Evolutionary conservation across 1,140 invertebrate species (phyloP), one percentile per base, ranked within the genome.

Genomic region (Akabosia matsudoensis): DNA sequence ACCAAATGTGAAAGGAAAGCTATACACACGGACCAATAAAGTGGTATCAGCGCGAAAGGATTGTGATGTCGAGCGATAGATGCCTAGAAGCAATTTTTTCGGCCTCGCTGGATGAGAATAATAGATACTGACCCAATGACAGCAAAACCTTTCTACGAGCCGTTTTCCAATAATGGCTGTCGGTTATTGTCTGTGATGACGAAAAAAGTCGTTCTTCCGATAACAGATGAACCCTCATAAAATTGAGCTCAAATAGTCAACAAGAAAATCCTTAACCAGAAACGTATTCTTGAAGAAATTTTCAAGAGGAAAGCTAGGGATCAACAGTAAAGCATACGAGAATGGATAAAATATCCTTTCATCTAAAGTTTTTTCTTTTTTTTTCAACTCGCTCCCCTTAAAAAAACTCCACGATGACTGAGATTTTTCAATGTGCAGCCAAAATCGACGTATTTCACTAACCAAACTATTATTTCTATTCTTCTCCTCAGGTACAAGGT

Each of bases 71-170:
- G 13, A 61, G 54, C 24, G 54, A 61, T 24, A 67, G 61, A 67
- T n/a, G 28, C 26, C 61, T 67, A 30, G 24, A 30, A 67, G 61
- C 61, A 24, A 4, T 67, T 30, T 67, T 67, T 67, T 67, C 61
- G 31, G 61, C 61, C 31, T 67, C 61, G 61, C 3, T 67, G 61
- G 61, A 67, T 67, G 61, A 67, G 61, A 67, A 67, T 67, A 67
- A 67, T 67, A 67, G 61, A 67, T 67, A 67, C 61, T 67, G 61
- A 67, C 61, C 61, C 61, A 67, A 67, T 67, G 61, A 67, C 61
- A 67, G 61, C 61, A 67, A 67, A 67, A 67, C 61, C 61, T 67
- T 67, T 67, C 61, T 67, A 67, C 61, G 61, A 67, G 61, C 61
- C 22, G 61, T 67, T 67, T 30, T 67, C 61, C 24, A 67, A 67